Conservation (phyloP, 1,140 invertebrate genomes). For the Dolichoris vasculosae region DNA sequence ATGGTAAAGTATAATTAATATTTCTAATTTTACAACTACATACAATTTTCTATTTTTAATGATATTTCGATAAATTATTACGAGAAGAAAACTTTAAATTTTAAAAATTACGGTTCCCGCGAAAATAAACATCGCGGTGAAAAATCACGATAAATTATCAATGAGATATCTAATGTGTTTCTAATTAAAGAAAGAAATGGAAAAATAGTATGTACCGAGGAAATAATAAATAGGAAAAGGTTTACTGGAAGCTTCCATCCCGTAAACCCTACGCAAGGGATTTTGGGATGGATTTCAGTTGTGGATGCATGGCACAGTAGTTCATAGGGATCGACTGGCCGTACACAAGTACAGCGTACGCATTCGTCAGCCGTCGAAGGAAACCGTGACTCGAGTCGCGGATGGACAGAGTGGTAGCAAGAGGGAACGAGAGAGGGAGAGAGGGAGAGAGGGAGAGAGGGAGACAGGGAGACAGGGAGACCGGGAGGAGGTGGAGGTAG, state of each 20-base stretch:
- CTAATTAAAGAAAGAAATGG: too few relatives aligned
- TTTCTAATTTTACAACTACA: too few relatives aligned
- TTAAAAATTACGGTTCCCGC: too few relatives aligned
- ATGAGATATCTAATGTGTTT: too few relatives aligned
- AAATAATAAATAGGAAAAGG: too few relatives aligned
- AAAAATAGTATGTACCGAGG: too few relatives aligned
- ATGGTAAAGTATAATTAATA: too few relatives aligned
- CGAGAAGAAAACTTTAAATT: too few relatives aligned
- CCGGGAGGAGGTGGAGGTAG: conserved; percentile 48
- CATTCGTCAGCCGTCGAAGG: background rate
- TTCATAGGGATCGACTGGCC: background rate
- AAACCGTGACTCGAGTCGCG: background rate
- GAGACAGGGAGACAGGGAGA: conserved; percentile 58
- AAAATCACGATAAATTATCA: too few relatives aligned
- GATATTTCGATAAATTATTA: background rate
- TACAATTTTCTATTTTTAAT: background rate
- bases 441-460: conserved; percentile 55
- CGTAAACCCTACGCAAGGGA: background rate
- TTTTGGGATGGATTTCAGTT: background rate
- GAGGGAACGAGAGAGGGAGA: conserved; percentile 41
- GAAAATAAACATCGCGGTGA: too few relatives aligned
- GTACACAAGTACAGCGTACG: background rate
- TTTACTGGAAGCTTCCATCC: too few relatives aligned
- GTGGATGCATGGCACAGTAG: background rate
- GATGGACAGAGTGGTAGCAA: background rate